Evolutionary conservation across 2,113 vertebrate species (phyloP), one percentile per base, ranked within the genome.

Genomic region (Octodon degus): DNA sequence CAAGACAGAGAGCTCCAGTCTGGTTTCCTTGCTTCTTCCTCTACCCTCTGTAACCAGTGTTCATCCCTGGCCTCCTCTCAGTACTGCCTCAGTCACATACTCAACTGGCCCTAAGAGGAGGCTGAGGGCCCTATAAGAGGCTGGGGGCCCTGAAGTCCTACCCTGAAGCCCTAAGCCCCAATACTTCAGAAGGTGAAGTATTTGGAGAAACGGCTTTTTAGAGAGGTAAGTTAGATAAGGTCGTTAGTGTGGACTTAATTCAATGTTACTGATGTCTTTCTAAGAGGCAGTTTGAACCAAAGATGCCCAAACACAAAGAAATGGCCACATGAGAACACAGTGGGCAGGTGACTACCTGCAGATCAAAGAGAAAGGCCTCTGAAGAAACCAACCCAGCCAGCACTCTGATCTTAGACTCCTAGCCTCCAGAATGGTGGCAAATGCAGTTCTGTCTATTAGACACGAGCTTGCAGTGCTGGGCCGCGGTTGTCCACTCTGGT

Each of bases 301-400:
- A 27, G 70, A 27, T 43, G 7, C 5, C 0, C 1, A 1, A 1
- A 1, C 25, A 10, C 22, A 47, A 60, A 79, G 82, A 43, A 58
- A 60, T 70, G 30, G 11, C n/a, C 5, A 32, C 0, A 1, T 3
- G 22, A 80, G 60, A 72, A 47, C 6, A 2, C n/a, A 9, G 8
- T 0, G 0, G 62, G 40, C 92, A 19, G 55, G 27, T 7, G 1
- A 40, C 55, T 80, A 0, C 30, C 5, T 0, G 2, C 19, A 30
- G 47, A 27, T 37, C 27, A 22, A 53, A 24, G 55, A 32, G 20
- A 62, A 90, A 63, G 34, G 9, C 58, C 55, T 90, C 24, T 50
- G 32, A 81, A 85, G 47, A 90, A 60, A 62, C 14, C 37, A 60
- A 13, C 13, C 63, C 74, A 58, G 63, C 32, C 0, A 4, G 32